Evolutionary conservation across 2,113 vertebrate species (phyloP).

Genomic region (Climacteris rufus): DNA sequence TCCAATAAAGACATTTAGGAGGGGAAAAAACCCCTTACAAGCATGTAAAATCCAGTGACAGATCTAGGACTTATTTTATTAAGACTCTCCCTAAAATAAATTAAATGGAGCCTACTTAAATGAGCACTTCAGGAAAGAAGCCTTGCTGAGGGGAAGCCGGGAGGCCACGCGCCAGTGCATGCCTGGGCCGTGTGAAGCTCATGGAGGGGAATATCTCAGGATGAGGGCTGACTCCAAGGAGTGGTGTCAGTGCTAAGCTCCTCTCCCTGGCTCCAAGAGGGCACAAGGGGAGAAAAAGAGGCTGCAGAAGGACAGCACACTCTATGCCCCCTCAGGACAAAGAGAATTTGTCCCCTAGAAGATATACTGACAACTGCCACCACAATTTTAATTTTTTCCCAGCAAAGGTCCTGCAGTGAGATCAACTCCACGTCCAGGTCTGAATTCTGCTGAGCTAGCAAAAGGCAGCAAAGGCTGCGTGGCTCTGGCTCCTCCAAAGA

Average conservation of each 20-base stretch:
- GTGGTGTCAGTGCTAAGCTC: background rate
- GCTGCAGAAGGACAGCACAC: background rate
- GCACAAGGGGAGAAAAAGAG: background rate
- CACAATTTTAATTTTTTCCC: background rate
- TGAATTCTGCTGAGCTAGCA: background rate
- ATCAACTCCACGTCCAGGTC: background rate
- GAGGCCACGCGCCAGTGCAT: background rate
- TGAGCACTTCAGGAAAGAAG: constrained; percentile 36
- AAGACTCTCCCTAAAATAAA: constrained; percentile 65
- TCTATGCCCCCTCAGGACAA: background rate
- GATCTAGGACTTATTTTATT: constrained; percentile 69
- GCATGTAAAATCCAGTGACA: constrained; percentile 69
- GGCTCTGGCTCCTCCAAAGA: background rate
- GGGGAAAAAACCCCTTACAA: constrained; percentile 22
- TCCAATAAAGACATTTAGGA: constrained; percentile 71
- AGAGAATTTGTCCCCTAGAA: background rate
- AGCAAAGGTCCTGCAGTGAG: background rate
- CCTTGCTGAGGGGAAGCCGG: background rate
- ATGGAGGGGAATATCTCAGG: background rate
- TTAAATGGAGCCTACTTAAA: constrained; percentile 56
- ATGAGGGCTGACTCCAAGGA: background rate
- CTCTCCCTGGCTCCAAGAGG: background rate
- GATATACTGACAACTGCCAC: background rate
- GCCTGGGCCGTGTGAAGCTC: background rate
- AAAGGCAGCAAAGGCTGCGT: background rate